Conservation (phyloP, 2,797 vertebrate species). For the Ctenopoma kingsleyae region DNA sequence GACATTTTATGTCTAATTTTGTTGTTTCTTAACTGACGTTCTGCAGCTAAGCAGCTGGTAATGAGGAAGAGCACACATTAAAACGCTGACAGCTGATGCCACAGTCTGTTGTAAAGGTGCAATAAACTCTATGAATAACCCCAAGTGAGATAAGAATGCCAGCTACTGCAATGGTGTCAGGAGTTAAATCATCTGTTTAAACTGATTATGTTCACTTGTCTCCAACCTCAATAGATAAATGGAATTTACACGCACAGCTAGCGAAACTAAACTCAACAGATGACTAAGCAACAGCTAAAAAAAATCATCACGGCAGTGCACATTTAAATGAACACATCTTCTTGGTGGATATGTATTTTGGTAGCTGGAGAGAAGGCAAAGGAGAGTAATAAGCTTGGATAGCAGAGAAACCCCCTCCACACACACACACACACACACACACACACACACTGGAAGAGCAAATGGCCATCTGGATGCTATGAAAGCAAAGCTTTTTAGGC, state of each 20-base stretch:
- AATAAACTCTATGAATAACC: neutral
- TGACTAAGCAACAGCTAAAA: conserved; percentile 1
- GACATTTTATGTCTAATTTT: neutral
- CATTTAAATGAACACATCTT: conserved; percentile 13
- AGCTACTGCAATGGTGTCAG: conserved; percentile 4
- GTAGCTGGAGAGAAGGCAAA: conserved; percentile 39
- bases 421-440: conserved; percentile 29
- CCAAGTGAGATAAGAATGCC: conserved; percentile 2
- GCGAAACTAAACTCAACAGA: conserved; percentile 7
- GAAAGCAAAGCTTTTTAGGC: conserved; percentile 53
- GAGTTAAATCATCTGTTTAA: conserved; percentile 26
- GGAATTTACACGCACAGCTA: conserved; percentile 8
- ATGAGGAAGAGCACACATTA: conserved; percentile 14
- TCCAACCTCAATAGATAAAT: conserved; percentile 16
- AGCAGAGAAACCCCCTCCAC: conserved; percentile 17
- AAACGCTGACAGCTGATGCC: conserved; percentile 47
- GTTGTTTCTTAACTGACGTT: neutral
- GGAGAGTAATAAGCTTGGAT: conserved; percentile 9
- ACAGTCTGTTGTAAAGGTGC: conserved; percentile 13
- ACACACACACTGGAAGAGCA: conserved; percentile 40
- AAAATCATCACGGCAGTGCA: neutral
- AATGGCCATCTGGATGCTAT: conserved; percentile 68
- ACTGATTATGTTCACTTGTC: neutral
- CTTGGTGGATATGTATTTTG: conserved; percentile 24
- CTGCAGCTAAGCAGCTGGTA: conserved; percentile 19